phyloP scores from a whole-genome alignment of 2,888 invertebrate species.

The Drosophila fungiperda region DNA sequence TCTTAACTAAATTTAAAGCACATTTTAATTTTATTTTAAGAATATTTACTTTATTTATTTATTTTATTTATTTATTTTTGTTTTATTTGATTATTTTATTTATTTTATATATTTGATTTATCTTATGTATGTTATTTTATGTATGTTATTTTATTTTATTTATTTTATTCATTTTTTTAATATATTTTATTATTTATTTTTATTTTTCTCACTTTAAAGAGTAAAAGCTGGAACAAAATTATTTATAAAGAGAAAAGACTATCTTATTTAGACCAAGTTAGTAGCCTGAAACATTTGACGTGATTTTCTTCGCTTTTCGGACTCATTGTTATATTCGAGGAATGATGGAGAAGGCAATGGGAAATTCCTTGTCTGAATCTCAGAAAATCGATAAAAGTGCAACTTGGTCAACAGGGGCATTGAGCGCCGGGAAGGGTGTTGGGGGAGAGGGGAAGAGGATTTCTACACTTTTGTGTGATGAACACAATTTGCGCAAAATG shows the following conservation, averaged over 20 bases:
- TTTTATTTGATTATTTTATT: no score
- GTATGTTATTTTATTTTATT: no score
- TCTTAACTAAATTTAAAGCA: no score
- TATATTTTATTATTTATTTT: no score
- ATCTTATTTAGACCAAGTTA: constrained; percentile 29
- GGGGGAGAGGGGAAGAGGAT: neutral
- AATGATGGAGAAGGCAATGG: no score
- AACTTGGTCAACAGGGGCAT: constrained; percentile 8
- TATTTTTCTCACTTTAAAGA: neutral
- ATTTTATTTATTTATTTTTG: no score
- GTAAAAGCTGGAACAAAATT: neutral
- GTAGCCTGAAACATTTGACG: constrained; percentile 25
- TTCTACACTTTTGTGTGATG: constrained; percentile 38
- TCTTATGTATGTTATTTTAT: no score
- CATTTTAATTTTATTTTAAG: no score
- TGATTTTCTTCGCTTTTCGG: neutral
- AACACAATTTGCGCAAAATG: constrained; percentile 69
- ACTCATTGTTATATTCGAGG: neutral
- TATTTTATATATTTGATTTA: no score
- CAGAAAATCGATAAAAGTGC: constrained; percentile 60
- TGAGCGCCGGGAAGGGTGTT: neutral
- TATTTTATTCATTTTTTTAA: no score
- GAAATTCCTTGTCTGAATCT: constrained; percentile 15
- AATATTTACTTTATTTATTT: no score
- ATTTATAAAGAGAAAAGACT: constrained; percentile 1